A percentile compares a stretch with the other conserved stretches of the same genome.
Evolutionary conservation across 2,888 invertebrate species (phyloP).

Genomic region (Scaptomyza caliginosa): DNA sequence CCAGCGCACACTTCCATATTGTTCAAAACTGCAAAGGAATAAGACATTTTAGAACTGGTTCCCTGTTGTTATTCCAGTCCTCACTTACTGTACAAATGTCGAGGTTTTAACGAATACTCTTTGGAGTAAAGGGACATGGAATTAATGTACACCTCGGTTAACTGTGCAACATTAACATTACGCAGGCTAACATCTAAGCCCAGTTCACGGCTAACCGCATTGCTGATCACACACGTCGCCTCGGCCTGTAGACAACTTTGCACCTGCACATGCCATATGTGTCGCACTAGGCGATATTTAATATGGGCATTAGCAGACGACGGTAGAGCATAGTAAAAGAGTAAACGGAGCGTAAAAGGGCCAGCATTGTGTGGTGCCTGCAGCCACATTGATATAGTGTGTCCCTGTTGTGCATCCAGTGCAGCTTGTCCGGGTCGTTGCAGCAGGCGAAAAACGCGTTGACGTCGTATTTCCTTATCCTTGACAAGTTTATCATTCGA

Average conservation of each 20-base stretch:
- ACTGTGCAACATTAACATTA: constrained; percentile 88
- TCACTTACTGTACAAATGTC: constrained; percentile 80
- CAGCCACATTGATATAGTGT: constrained; percentile 86
- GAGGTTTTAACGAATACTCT: constrained; percentile 74
- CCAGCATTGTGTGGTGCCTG: constrained; percentile 89
- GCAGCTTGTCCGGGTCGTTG: constrained; percentile 63
- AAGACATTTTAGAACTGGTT: background rate
- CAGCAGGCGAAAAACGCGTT: constrained; percentile 82
- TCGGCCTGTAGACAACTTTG: constrained; percentile 87
- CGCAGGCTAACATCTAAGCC: constrained; percentile 88
- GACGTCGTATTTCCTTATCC: constrained; percentile 83
- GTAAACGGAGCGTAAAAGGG: constrained; percentile 87
- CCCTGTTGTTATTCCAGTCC: background rate
- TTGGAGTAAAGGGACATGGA: constrained; percentile 81
- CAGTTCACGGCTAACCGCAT: constrained; percentile 86
- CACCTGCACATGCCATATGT: constrained; percentile 87
- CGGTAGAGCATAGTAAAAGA: constrained; percentile 89
- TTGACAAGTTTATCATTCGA: constrained; percentile 83
- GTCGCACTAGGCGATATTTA: constrained; percentile 87
- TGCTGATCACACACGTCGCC: constrained; percentile 84
- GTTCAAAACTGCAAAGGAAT: constrained; percentile 75
- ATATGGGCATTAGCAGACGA: constrained; percentile 58
- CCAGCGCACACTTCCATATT: constrained; percentile 80
- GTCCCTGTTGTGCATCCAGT: constrained; percentile 81
- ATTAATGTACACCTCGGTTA: constrained; percentile 81